Evolutionary conservation across 2,113 vertebrate species (phyloP).

Genomic region (Microcebus ravelobensis): DNA sequence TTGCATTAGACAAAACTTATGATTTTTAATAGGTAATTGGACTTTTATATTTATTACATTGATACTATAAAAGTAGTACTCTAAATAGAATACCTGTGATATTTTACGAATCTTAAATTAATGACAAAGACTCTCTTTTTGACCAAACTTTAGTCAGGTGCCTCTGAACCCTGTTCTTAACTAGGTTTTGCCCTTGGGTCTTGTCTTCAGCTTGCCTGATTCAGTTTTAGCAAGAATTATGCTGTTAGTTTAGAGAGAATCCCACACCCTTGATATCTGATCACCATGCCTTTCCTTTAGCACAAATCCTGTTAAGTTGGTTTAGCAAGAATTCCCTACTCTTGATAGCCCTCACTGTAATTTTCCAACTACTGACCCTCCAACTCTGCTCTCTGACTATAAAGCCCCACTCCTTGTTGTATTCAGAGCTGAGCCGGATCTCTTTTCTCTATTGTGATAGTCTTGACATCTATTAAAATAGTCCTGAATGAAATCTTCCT

Average conservation of each 20-base stretch:
- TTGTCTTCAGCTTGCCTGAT: neutral
- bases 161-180: neutral
- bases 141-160: neutral
- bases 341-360: neutral
- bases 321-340: neutral
- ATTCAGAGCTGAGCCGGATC: neutral
- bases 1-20: neutral
- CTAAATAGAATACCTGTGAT: neutral
- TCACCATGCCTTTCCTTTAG: neutral
- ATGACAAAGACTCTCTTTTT: neutral
- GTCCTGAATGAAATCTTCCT: neutral
- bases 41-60: neutral
- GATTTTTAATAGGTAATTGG: neutral
- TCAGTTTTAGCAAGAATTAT: neutral
- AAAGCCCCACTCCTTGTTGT: neutral
- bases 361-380: neutral
- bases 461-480: neutral
- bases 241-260: neutral
- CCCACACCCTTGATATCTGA: neutral
- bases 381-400: neutral
- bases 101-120: slow-evolving; percentile 2
- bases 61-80: neutral
- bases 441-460: neutral
- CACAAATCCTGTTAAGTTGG: neutral
- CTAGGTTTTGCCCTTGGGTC: neutral